These are phyloP conservation scores for Podocnemis expansa DNA, from an alignment of 2,113 vertebrate genomes.

Conservation along the genomic window DNA sequence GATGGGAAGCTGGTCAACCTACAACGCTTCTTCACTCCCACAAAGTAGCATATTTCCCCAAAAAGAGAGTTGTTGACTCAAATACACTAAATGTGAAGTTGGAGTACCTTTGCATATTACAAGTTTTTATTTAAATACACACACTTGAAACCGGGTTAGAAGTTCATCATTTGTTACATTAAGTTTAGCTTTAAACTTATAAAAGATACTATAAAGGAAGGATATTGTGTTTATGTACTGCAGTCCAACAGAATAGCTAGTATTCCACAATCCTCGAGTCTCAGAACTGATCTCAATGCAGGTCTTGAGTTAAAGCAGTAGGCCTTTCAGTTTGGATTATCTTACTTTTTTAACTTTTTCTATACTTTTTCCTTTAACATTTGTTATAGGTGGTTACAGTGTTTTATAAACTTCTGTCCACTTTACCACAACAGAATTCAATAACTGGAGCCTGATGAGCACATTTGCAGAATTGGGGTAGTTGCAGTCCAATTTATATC, in stretches of 20 bases:
- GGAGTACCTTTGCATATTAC: neutral
- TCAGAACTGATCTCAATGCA: neutral
- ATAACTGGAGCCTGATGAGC: neutral
- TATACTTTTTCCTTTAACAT: neutral
- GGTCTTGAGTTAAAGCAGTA: neutral
- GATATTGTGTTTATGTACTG: neutral
- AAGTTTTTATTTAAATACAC: neutral
- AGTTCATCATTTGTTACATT: neutral
- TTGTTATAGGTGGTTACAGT: neutral
- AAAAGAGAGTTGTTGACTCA: neutral
- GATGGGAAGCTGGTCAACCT: neutral
- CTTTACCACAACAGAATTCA: neutral
- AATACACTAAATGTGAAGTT: rapidly evolving
- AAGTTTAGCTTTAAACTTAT: neutral
- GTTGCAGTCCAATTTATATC: neutral
- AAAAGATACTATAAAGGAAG: neutral
- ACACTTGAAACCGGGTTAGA: neutral
- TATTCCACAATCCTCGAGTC: neutral
- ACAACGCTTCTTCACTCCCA: neutral
- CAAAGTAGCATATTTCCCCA: neutral
- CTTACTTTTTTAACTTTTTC: neutral
- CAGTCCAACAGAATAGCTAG: neutral
- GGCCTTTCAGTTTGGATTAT: neutral
- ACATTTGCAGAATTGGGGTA: too few relatives aligned
- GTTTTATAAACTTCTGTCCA: neutral